Evolutionary conservation across 2,888 invertebrate genomes (phyloP), one percentile per base, ranked within the genome.

Genomic region (Protonemura montana): DNA sequence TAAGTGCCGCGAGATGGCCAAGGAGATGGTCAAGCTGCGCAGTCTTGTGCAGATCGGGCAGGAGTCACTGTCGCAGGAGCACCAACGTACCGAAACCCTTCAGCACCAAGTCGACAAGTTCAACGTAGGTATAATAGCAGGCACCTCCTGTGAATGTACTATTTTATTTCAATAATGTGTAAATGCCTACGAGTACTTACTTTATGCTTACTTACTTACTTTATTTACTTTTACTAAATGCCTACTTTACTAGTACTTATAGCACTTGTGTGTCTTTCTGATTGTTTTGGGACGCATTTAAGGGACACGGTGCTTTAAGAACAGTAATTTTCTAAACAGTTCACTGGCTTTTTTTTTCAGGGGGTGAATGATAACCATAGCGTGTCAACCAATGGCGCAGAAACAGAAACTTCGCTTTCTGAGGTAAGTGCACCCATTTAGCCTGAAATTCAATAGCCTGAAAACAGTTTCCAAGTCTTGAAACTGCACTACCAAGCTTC

Each of bases 331-430:
- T n/a, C n/a, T n/a, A 6, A 35, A 10, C 35, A 35, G 3, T 35
- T 35, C 35, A 35, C 10, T 6, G 35, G 10, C 35, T 76, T 77
- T 41, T 78, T 30, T 25, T 59, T 85, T 27, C n/a, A 87, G 87
- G 87, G 86, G 16, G 84, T 86, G 26, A 86, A 84, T 81, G 84
- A 87, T 81, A 86, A 87, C 81, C 86, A 86, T 82, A 87, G 29
- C 85, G 89, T 90, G 85, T 89, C 90, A 87, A 88, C 89, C 85
- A 91, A 91, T 87, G 91, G 91, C 78, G 91, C 91, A 42, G 89
- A 89, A 7, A 87, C 89, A 87, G 90, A 91, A 89, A 89, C 91
- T 88, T 89, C 90, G 86, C 89, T 90, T 88, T 89, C 91, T 87
- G 90, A 91, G 91, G 91, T 91, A 88, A 89, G 91, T 91, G 6